Percentiles rank a stretch among this genome's conserved stretches.
Conservation (phyloP, 2,888 invertebrate species). For the Patella pellucida region DNA sequence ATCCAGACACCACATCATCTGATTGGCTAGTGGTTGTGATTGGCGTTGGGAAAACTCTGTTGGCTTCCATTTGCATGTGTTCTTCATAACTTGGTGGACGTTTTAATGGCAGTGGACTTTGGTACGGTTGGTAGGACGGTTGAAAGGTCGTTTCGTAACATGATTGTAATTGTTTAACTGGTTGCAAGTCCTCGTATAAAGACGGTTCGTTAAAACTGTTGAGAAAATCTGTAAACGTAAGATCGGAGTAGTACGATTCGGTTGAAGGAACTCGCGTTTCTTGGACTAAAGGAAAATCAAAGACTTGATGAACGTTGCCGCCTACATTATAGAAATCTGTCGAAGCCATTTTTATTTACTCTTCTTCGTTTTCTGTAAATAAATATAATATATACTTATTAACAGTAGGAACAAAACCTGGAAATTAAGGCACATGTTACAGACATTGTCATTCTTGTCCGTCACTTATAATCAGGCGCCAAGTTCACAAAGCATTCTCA, state of each 20-base stretch:
- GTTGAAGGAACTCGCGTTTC: background rate
- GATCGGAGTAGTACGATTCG: background rate
- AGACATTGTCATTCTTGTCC: too few species aligned
- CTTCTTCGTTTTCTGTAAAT: too few species aligned
- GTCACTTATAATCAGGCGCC: too few species aligned
- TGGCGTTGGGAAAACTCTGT: background rate
- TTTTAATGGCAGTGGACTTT: constrained; percentile 11
- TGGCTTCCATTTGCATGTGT: constrained; percentile 13
- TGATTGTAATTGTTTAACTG: background rate
- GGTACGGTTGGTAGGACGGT: background rate
- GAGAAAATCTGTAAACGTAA: background rate
- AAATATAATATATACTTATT: too few species aligned
- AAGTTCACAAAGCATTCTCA: too few species aligned
- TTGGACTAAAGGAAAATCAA: background rate
- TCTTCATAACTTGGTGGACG: constrained; percentile 19
- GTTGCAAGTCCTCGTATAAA: background rate
- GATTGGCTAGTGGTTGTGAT: background rate
- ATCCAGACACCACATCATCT: constrained; percentile 1
- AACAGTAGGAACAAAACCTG: too few species aligned
- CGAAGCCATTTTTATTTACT: too few species aligned
- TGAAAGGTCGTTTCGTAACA: background rate
- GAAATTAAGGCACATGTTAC: too few species aligned
- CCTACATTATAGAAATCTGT: too few species aligned
- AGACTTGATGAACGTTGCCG: too few species aligned
- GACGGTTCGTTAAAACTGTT: background rate